Evolutionary conservation across 2,888 invertebrate genomes (phyloP).

Genomic region (Petrolisthes cinctipes): DNA sequence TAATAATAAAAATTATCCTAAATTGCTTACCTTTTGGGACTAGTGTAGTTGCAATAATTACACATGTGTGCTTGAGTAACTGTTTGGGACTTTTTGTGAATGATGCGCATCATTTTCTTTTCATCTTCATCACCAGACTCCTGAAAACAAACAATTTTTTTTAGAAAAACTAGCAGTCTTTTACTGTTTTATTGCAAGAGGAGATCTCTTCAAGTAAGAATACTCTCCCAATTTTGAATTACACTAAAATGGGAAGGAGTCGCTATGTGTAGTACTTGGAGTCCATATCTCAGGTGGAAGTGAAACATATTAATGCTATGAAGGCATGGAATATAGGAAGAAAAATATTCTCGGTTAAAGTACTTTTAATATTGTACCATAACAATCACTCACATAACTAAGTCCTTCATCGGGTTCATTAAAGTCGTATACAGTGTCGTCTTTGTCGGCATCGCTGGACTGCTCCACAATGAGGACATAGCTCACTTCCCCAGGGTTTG

Average conservation of each 20-base stretch:
- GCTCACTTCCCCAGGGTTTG: conserved; percentile 83
- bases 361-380: background rate
- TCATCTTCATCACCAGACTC: conserved; percentile 78
- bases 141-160: conserved; percentile 66
- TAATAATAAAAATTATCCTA: no score
- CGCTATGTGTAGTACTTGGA: no score
- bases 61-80: conserved; percentile 84
- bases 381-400: conserved; percentile 47
- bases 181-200: no score
- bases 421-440: conserved; percentile 81
- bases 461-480: conserved; percentile 89
- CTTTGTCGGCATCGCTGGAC: conserved; percentile 74
- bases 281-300: no score
- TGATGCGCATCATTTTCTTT: conserved; percentile 63
- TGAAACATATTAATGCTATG: no score
- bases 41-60: conserved; percentile 91
- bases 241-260: background rate
- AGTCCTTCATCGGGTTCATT: conserved; percentile 77
- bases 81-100: conserved; percentile 60
- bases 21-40: conserved; percentile 79
- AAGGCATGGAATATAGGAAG: background rate
- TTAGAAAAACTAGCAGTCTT: no score
- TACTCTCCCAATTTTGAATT: background rate
- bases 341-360: background rate
- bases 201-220: no score